phyloP scores from a whole-genome alignment of 2,113 vertebrate species.

The Lipotes vexillifer region DNA sequence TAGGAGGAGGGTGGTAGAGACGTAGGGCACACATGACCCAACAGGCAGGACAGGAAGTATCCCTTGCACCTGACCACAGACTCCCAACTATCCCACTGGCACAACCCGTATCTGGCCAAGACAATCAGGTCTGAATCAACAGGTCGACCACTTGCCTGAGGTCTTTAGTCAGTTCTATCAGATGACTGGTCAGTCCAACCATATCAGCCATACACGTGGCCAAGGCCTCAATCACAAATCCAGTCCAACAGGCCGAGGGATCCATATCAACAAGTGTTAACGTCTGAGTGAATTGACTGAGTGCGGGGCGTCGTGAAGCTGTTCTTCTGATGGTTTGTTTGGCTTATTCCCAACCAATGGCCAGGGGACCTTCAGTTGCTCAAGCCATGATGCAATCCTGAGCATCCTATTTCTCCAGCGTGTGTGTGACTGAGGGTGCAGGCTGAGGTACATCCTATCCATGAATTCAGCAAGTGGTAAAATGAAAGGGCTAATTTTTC shows the following conservation, averaged over 20 bases:
- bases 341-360: no score
- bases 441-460: neutral
- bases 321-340: neutral
- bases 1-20: no score
- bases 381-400: accelerated
- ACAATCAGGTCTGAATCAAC: neutral
- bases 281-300: accelerated
- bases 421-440: accelerated
- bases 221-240: neutral
- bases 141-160: neutral
- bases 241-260: neutral
- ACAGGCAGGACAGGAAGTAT: accelerated
- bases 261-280: neutral
- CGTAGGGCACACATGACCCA: accelerated
- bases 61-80: no score
- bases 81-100: accelerated
- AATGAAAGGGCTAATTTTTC: neutral
- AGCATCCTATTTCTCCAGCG: neutral
- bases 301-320: accelerated
- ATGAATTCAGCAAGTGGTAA: neutral
- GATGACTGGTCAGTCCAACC: neutral
- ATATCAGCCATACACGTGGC: neutral
- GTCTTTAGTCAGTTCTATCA: neutral
- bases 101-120: neutral
- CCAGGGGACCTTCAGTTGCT: no score